A percentile compares a stretch with the other conserved stretches of the same genome.
Conservation (phyloP, 2,888 invertebrate species). For the Agrotis clavis region DNA sequence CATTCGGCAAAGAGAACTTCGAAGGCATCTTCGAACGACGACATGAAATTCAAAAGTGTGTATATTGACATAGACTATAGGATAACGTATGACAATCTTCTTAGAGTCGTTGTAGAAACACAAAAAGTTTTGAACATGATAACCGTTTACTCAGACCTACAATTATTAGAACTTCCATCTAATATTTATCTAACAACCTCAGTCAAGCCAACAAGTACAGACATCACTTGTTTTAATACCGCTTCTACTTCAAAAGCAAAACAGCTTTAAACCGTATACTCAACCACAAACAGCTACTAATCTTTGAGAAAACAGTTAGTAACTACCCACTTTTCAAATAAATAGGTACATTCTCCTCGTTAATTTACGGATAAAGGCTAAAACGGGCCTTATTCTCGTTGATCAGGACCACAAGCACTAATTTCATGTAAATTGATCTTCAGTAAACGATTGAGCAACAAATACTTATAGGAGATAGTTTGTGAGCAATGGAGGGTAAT, state of each 20-base stretch:
- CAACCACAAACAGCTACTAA: conserved; percentile 21
- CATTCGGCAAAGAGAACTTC: no score
- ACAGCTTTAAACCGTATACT: conserved; percentile 38
- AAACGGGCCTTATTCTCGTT: conserved; percentile 32
- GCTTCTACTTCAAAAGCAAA: conserved; percentile 18
- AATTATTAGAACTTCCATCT: not conserved
- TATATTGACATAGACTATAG: not conserved
- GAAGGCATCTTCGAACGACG: not conserved
- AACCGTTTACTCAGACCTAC: not conserved
- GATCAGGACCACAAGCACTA: conserved; percentile 46
- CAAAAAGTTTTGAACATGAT: not conserved
- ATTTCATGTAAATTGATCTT: conserved; percentile 58
- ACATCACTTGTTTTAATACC: conserved; percentile 31
- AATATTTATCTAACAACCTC: conserved; percentile 12
- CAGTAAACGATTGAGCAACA: conserved; percentile 48
- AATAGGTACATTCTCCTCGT: conserved; percentile 28
- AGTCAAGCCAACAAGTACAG: conserved; percentile 30
- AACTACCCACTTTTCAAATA: conserved; percentile 41
- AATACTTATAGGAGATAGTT: conserved; percentile 19
- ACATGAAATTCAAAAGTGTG: not conserved
- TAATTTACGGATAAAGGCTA: conserved; percentile 48
- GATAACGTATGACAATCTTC: not conserved
- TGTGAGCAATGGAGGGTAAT: conserved; percentile 7
- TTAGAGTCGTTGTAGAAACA: not conserved
- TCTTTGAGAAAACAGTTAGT: conserved; percentile 49